phyloP scores from a whole-genome alignment of 2,797 vertebrate genomes.

The Caiman crocodilus region DNA sequence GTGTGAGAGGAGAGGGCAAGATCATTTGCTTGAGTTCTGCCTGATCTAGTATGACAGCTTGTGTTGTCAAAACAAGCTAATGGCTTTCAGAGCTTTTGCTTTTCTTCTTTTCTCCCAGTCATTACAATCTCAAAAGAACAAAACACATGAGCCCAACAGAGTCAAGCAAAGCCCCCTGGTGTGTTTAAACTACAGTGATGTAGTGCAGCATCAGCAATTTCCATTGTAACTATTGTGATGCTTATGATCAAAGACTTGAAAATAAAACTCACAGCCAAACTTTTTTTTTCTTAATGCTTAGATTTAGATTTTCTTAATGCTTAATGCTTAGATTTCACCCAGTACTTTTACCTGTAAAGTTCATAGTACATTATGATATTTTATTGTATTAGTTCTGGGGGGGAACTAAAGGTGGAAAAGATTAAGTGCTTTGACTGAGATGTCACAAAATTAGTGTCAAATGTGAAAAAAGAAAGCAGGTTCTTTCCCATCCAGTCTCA shows the following conservation, averaged over 20 bases:
- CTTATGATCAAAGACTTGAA: slow-evolving; percentile 24
- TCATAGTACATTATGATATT: not conserved
- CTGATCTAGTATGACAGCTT: not conserved
- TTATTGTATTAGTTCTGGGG: not conserved
- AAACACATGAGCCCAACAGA: not conserved
- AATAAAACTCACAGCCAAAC: slow-evolving; percentile 41
- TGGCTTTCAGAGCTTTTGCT: not conserved
- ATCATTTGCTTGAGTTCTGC: slow-evolving; percentile 1
- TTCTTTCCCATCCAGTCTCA: not conserved
- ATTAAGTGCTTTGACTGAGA: not conserved
- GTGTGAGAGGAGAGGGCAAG: not conserved
- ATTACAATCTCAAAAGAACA: not conserved
- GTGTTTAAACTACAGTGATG: too few species aligned
- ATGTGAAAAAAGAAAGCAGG: not conserved
- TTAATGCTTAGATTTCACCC: not conserved
- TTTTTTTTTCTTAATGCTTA: slow-evolving; percentile 41
- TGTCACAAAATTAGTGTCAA: not conserved
- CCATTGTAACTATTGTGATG: slow-evolving; percentile 20
- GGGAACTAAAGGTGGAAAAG: not conserved
- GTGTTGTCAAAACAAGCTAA: not conserved
- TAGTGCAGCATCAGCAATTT: not conserved
- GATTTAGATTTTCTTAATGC: too few species aligned
- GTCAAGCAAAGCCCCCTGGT: not conserved
- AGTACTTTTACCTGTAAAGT: not conserved
- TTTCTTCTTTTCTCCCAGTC: not conserved